Conservation (phyloP, 2,797 vertebrate species). For the Buphagus erythrorhynchus region DNA sequence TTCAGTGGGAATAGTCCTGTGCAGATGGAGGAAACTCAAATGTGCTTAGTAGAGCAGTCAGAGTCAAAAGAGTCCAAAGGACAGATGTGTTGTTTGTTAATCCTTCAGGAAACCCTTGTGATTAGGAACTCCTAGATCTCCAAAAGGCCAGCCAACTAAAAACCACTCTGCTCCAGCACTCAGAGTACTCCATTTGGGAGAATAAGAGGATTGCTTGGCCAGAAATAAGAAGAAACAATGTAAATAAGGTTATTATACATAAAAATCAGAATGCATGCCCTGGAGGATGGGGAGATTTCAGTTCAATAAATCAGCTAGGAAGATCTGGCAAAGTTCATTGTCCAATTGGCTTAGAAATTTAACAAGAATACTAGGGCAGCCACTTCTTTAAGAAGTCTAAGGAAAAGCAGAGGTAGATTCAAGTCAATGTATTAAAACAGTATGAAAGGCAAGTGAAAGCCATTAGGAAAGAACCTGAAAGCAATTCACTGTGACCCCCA, state of each 20-base stretch:
- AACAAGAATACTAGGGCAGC: conserved; percentile 12
- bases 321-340: conserved; percentile 41
- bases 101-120: conserved; percentile 40
- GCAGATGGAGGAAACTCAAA: conserved; percentile 38
- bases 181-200: conserved; percentile 24
- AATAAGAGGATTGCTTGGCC: conserved; percentile 14
- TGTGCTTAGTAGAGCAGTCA: conserved; percentile 11
- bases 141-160: conserved; percentile 41
- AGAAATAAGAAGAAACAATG: conserved; percentile 27
- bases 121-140: conserved; percentile 31
- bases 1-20: conserved; percentile 11
- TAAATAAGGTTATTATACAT: conserved; percentile 36
- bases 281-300: conserved; percentile 21
- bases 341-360: conserved; percentile 47
- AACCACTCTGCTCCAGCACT: conserved; percentile 14
- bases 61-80: conserved; percentile 31
- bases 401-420: conserved; percentile 33
- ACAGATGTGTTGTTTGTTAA: conserved; percentile 42
- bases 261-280: conserved; percentile 4
- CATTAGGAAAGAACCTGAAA: conserved; percentile 36
- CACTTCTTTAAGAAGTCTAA: conserved; percentile 10
- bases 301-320: conserved; percentile 52
- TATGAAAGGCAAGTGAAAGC: conserved; percentile 22
- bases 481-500: not conserved
- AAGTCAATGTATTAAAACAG: not conserved